Evolutionary conservation across 2,113 vertebrate genomes (phyloP).

Genomic region (Muntiacus reevesi): DNA sequence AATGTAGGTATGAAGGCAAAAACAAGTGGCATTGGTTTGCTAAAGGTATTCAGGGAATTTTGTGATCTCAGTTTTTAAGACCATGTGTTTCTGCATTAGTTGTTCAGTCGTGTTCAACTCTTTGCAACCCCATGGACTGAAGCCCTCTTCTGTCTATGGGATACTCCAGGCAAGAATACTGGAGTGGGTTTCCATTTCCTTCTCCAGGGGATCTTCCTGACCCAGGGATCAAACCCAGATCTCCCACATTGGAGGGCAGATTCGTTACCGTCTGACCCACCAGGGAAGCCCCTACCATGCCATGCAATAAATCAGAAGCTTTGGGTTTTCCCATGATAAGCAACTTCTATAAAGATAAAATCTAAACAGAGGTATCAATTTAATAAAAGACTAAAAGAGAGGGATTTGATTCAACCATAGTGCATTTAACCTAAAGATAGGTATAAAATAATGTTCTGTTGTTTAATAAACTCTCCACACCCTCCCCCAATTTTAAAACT

Average conservation of each 20-base stretch:
- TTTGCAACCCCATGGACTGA: background rate
- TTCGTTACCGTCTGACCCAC: background rate
- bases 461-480: background rate
- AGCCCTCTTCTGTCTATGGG: background rate
- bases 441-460: background rate
- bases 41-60: background rate
- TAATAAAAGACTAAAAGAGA: background rate
- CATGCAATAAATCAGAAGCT: background rate
- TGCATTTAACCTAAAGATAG: background rate
- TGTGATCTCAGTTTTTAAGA: background rate
- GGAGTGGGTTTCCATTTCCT: background rate
- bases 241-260: background rate
- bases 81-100: background rate
- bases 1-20: background rate
- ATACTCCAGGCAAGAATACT: background rate
- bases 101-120: background rate
- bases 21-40: background rate
- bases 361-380: background rate
- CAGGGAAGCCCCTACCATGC: background rate
- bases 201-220: background rate
- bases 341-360: background rate
- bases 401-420: background rate
- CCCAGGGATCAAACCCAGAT: background rate
- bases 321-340: background rate
- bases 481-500: conserved; percentile 24